Conservation (phyloP, 2,797 vertebrate genomes). For the Mastacembelus armatus region DNA sequence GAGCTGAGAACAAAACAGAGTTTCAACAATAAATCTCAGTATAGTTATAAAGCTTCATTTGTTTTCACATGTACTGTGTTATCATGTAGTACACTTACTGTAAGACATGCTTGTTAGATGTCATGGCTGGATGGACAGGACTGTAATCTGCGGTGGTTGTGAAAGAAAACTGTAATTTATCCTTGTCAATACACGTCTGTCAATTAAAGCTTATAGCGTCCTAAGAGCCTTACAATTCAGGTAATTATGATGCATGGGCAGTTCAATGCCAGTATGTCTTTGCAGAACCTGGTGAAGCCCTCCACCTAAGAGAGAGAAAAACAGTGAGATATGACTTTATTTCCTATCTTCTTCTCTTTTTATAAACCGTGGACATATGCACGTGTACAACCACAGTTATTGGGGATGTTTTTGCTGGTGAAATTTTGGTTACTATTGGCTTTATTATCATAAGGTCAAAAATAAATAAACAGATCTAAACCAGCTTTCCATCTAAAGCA, state of each 20-base stretch:
- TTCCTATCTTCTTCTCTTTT: no score
- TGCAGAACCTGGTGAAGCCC: constrained; percentile 72
- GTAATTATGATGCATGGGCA: constrained; percentile 51
- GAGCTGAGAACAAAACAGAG: constrained; percentile 24
- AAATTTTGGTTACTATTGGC: no score
- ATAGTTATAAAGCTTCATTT: not conserved
- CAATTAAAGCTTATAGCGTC: no score
- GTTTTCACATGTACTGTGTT: not conserved
- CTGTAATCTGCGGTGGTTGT: not conserved
- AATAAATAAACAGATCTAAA: no score
- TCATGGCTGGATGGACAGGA: constrained; percentile 2
- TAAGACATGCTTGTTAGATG: constrained; percentile 15
- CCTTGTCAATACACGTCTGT: not conserved
- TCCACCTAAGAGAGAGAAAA: constrained; percentile 59
- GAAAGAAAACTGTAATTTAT: not conserved
- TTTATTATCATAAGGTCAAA: no score
- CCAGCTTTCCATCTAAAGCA: no score
- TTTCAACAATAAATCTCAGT: not conserved
- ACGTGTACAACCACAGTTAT: no score
- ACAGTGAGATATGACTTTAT: not conserved
- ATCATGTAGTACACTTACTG: not conserved
- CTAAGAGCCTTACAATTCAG: constrained; percentile 68
- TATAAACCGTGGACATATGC: no score
- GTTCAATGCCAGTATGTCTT: constrained; percentile 71
- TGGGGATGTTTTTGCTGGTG: no score